These are phyloP conservation scores for Ploceus nigricollis DNA, from an alignment of 2,113 vertebrate genomes.

Conservation along the genomic window DNA sequence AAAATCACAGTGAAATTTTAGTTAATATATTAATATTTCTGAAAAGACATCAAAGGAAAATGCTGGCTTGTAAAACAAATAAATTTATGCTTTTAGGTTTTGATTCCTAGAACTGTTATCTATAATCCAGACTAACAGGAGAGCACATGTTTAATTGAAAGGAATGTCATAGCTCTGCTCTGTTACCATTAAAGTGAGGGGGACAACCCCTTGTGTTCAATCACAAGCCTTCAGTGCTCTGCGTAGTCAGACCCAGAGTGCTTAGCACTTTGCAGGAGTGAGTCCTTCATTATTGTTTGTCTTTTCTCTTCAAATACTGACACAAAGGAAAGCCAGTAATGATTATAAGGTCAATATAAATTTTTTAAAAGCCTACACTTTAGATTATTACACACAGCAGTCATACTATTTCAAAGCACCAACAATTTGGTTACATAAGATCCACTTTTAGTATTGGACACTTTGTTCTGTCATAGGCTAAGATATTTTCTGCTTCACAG, in stretches of 20 bases:
- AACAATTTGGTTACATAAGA: neutral
- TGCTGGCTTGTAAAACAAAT: neutral
- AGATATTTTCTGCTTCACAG: neutral
- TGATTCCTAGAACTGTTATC: neutral
- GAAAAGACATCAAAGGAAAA: neutral
- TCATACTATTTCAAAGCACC: neutral
- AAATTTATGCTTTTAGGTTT: neutral
- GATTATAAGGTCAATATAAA: neutral
- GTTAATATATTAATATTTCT: neutral
- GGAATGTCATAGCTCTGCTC: neutral
- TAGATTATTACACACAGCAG: neutral
- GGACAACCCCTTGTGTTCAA: neutral
- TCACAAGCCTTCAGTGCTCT: neutral
- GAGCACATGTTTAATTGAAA: neutral
- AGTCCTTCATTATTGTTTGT: neutral
- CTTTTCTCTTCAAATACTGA: neutral
- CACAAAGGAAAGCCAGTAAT: neutral
- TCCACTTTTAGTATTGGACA: neutral
- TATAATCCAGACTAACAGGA: neutral
- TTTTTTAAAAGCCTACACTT: fast-evolving
- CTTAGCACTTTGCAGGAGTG: neutral
- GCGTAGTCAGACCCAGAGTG: too few relatives aligned
- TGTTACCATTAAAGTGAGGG: neutral
- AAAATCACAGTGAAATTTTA: neutral
- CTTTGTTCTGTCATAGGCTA: neutral